These are phyloP conservation scores for Tylochromis polylepis DNA, from an alignment of 2,113 vertebrate genomes.

Conservation along the genomic window DNA sequence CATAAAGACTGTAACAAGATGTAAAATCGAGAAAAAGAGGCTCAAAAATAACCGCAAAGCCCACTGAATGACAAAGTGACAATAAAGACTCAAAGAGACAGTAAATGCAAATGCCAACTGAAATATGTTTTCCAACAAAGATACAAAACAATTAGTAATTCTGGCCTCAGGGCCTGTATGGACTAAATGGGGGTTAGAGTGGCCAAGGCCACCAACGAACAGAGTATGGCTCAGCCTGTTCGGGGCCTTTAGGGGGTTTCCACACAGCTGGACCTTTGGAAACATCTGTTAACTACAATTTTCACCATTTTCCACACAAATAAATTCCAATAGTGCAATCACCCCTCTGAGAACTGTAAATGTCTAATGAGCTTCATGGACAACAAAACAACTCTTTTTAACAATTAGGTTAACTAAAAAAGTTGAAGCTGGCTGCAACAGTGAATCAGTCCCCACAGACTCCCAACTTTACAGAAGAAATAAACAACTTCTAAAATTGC, in stretches of 20 bases:
- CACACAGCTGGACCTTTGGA: neutral
- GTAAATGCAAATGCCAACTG: neutral
- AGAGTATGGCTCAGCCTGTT: neutral
- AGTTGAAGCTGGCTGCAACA: neutral
- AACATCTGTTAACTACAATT: neutral
- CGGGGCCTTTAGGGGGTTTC: neutral
- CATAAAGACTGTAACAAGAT: neutral
- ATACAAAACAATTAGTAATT: neutral
- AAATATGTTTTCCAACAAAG: neutral
- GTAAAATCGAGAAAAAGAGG: neutral
- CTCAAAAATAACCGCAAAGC: neutral
- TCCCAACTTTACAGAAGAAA: neutral
- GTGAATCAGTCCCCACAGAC: neutral
- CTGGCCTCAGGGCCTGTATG: neutral
- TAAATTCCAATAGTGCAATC: neutral
- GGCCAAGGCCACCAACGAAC: neutral
- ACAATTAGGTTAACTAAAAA: neutral
- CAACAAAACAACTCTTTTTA: neutral
- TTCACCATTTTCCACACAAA: neutral
- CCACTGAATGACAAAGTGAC: neutral
- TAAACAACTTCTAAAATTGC: neutral
- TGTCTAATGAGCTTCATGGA: neutral
- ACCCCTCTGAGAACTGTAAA: neutral
- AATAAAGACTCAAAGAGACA: neutral
- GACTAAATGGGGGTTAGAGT: no score